These are phyloP conservation scores for Tenodera sinensis DNA, from an alignment of 2,888 invertebrate species.

Conservation along the genomic window DNA sequence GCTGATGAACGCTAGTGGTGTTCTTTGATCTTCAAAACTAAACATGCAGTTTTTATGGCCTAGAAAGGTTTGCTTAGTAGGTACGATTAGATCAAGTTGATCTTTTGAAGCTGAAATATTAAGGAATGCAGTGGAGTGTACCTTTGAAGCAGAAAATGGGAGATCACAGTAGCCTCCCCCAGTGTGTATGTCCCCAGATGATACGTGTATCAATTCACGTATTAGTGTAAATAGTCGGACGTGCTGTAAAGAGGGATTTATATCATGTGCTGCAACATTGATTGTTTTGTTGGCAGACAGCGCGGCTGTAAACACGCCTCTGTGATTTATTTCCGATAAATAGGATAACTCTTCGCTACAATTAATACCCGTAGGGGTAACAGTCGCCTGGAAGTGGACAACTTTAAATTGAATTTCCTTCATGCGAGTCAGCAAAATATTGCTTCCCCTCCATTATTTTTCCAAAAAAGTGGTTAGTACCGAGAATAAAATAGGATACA, in stretches of 20 bases:
- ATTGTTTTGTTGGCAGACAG: not conserved
- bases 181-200: not conserved
- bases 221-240: not conserved
- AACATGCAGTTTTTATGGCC: too few species aligned
- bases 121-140: not conserved
- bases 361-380: not conserved
- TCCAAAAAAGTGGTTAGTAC: too few species aligned
- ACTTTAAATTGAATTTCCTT: not conserved
- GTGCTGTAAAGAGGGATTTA: not conserved
- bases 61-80: too few species aligned
- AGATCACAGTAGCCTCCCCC: not conserved
- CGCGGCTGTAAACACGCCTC: not conserved
- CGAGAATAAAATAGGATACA: too few species aligned
- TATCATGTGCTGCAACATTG: not conserved
- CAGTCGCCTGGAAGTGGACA: not conserved
- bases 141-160: not conserved
- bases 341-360: not conserved
- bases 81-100: too few species aligned
- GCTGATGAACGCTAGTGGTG: too few species aligned
- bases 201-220: not conserved
- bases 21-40: too few species aligned
- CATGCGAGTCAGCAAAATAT: not conserved
- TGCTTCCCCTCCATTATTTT: not conserved
- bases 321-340: not conserved
- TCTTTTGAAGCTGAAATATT: too few species aligned